Base-by-base conservation (phyloP, 2,888 invertebrate genomes). In the Andrena minutula region DNA sequence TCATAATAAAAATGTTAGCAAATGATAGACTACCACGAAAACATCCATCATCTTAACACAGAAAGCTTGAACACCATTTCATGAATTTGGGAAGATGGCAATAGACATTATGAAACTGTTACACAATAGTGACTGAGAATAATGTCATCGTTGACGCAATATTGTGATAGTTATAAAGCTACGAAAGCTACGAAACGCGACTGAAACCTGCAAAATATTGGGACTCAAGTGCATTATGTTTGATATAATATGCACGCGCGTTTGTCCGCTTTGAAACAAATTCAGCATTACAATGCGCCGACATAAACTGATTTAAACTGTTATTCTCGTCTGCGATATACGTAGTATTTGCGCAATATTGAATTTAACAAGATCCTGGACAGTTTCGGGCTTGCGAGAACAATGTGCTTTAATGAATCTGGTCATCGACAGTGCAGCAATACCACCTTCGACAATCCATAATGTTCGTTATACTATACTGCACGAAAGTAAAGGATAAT, bases 371-470 rank as follows among this genome's bases (percentile, higher is more conserved):
- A 28, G 28, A 65, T 49, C n/a, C 47, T 28, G 28, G n/a, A n/a
- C 35, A 23, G 26, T 28, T 56, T n/a, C 26, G 0, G 3, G 26
- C 56, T 16, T 16, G n/a, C 10, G 12, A 69, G 41, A 69, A 69
- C 58, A 58, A 28, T n/a, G 26, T 20, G n/a, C 28, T 41, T 28
- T 26, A 26, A 69, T 58, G 58, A 69, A 70, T 70, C n/a, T 12
- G 12, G 41, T 58, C 35, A 32, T 4, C 26, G 3, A 41, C n/a
- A 2, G 16, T 35, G 1, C 4, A 7, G 7, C 3, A 53, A 56
- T 12, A 56, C 10, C 10, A 56, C 23, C 56, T 70, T 12, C 20
- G 56, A 7, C 12, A 28, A 69, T 28, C n/a, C 26, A 3, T 56
- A 26, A 23, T 10, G 23, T 26, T 23, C 10, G 26, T 56, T 10